Base-by-base conservation (phyloP, 2,888 invertebrate genomes). In the Agonopterix alstromeriana region DNA sequence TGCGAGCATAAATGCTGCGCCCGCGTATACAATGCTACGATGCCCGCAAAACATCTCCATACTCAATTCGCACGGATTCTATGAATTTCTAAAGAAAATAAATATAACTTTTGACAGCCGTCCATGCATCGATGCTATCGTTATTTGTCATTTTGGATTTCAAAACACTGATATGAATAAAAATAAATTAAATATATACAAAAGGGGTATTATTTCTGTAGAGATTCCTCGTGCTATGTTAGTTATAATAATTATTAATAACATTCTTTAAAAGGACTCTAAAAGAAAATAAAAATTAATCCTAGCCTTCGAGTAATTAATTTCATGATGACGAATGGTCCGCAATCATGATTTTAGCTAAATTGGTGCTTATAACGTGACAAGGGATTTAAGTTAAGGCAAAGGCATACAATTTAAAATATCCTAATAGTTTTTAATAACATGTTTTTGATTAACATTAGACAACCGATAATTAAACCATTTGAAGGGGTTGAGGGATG, bases 31-130 rank as follows among this genome's bases (percentile, higher is more conserved):
- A 77, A 67, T 72, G 61, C 48, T 58, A 56, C 27, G 27, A 27
- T 53, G 60, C 66, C 74, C 76, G 76, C 75, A 85, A 84, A 84
- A 86, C 82, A 83, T 78, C 82, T 82, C 78, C 75, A 81, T 77
- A 66, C 71, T 71, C 67, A 74, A 82, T 86, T 86, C 79, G 82
- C 82, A 79, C 65, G 61, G 73, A 76, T 87, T 86, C 86, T 82
- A 81, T 86, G 83, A 82, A 87, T 85, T 86, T 84, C 66, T 79
- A 87, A 87, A 85, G 86, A 87, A 86, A 85, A 88, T 87, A 87
- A 87, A 88, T 86, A 87, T 84, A 84, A 85, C 85, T 86, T 87
- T 75, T 86, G 88, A 87, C 87, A 87, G 82, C 79, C 78, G 71
- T 75, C 73, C 69, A 69, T 65, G 74, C 72, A 70, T 77, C 74